phyloP scores from a whole-genome alignment of 2,797 vertebrate genomes.

The Poecile montanus region DNA sequence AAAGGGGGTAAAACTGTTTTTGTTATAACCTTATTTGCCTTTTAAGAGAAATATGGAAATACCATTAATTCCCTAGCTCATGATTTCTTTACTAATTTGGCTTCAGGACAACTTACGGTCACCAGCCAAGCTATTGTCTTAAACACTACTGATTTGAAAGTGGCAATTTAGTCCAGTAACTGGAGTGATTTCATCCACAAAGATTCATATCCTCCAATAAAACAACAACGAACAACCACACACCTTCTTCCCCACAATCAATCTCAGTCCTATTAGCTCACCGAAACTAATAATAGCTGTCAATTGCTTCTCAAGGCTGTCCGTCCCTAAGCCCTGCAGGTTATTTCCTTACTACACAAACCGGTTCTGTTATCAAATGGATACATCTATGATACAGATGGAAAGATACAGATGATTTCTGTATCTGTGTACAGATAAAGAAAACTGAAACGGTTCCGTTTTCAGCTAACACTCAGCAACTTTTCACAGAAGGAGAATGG shows the following conservation, averaged over 20 bases:
- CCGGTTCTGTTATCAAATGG: neutral
- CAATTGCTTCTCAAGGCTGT: neutral
- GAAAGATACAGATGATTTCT: no score
- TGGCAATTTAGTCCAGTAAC: neutral
- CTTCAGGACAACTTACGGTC: neutral
- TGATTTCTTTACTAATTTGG: neutral
- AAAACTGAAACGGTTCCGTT: neutral
- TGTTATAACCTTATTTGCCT: neutral
- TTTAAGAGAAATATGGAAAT: neutral
- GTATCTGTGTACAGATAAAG: no score
- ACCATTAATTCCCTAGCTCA: neutral
- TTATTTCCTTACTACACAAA: neutral
- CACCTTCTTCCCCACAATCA: neutral
- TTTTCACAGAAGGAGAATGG: neutral
- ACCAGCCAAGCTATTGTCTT: neutral
- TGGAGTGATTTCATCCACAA: neutral
- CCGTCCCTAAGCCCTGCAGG: fast-evolving
- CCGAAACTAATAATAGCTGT: fast-evolving
- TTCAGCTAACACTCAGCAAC: neutral
- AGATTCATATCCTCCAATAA: neutral
- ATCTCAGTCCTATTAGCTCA: neutral
- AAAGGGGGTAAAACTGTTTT: neutral
- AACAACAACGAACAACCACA: neutral
- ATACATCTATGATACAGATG: neutral
- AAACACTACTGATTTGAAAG: neutral